These are phyloP conservation scores for Syrmaticus mikado DNA, from an alignment of 2,113 vertebrate genomes.

Conservation along the genomic window DNA sequence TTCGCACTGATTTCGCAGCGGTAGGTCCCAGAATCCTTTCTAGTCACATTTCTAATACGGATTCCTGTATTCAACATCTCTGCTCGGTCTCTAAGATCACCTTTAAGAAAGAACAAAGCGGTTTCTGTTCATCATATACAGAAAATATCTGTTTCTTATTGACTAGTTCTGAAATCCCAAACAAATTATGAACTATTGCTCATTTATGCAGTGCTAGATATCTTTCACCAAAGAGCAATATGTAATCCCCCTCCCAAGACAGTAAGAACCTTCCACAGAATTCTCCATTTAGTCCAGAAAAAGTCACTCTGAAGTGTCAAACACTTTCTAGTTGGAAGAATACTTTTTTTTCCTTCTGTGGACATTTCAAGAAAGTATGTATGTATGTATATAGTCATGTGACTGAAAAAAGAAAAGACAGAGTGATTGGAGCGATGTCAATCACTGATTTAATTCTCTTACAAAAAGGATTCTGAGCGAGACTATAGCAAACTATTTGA, in stretches of 20 bases:
- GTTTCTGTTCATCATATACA: background rate
- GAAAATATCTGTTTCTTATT: background rate
- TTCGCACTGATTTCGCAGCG: conserved; percentile 93
- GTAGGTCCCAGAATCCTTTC: conserved; percentile 90
- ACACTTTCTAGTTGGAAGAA: background rate
- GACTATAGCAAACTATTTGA: background rate
- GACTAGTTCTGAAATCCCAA: background rate
- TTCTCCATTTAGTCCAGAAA: background rate
- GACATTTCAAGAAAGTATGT: background rate
- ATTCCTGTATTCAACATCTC: conserved; percentile 88
- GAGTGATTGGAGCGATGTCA: background rate
- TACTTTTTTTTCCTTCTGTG: background rate
- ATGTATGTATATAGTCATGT: background rate
- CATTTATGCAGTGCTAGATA: background rate
- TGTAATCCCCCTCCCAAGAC: background rate
- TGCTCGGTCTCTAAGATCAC: conserved; percentile 84
- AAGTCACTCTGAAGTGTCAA: background rate
- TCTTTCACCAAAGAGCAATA: background rate
- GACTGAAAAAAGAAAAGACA: background rate
- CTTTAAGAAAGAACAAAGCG: conserved; percentile 70
- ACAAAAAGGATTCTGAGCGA: background rate
- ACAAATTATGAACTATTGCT: background rate
- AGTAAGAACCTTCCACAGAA: background rate
- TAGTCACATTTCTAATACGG: conserved; percentile 85
- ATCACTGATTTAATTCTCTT: background rate